Base-by-base conservation (phyloP, 2,888 invertebrate genomes). In the Cantharis nigra region DNA sequence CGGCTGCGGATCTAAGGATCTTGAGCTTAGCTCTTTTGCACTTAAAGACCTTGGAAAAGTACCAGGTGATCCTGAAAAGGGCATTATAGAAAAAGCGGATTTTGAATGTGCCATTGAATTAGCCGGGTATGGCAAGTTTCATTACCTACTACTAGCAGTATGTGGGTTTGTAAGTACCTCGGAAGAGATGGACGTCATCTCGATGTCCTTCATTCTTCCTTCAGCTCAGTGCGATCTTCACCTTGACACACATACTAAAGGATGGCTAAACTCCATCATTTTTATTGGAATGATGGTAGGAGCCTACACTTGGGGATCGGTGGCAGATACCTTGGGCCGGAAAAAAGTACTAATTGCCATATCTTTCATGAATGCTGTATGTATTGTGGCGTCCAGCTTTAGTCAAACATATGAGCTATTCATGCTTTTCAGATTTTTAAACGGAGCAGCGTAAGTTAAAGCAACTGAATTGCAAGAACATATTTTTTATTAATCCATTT, bases 181-280 rank as follows among this genome's bases (percentile, higher is more conserved):
- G 89, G 97, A 97, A 92, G 97, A 97, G 91, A 96, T 97, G 94
- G 97, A 97, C 90, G 96, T 97, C 90, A 95, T 97, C 86, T 96
- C 96, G 85, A 96, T 97, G 94, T 97, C 97, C 83, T 97, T 97
- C 92, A 96, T 97, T 89, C 90, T 97, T 80, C 97, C 97, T 69
- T 96, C 96, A 85, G 97, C 97, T 82, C 95, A 97, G 89, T 97
- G 97, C 92, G 97, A 97, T 91, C 91, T 97, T 88, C 90, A 95
- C 82, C 92, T 97, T 84, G 94, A 94, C 86, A 96, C 97, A 74
- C 92, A 93, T 84, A 94, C 96, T 82, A 97, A 97, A 89, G 95
- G 95, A 88, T 92, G 92, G 92, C 91, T 93, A 83, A 92, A 91
- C 85, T 90, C 91, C 81, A 91, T 91, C 84, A 91, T 92, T 81